Evolutionary conservation across 2,113 vertebrate species (phyloP).

Genomic region (Callocephalon fimbriatum): DNA sequence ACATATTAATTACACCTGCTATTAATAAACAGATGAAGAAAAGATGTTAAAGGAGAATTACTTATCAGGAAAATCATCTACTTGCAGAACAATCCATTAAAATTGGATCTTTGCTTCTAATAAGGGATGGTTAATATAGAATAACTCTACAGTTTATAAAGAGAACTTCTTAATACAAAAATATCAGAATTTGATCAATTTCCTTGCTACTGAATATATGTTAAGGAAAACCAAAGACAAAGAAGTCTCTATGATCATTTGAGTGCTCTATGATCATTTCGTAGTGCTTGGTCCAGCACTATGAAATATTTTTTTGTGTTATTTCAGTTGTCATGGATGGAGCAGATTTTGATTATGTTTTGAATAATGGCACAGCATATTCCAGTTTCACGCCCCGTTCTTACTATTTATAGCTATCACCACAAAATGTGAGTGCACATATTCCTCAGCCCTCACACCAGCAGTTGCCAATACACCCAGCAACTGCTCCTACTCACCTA

Average conservation of each 20-base stretch:
- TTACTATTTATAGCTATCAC: neutral
- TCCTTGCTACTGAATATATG: neutral
- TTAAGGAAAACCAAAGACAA: neutral
- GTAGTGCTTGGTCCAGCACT: neutral
- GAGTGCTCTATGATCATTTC: neutral
- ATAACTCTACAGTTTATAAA: neutral
- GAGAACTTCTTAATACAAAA: neutral
- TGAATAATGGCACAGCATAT: conserved; percentile 2
- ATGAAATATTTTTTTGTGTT: neutral
- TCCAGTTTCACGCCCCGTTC: neutral
- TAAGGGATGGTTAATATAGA: neutral
- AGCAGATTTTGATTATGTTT: neutral
- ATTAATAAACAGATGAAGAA: neutral
- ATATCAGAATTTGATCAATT: neutral
- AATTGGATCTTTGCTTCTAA: neutral
- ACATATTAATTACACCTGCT: neutral
- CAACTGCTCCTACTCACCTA: neutral
- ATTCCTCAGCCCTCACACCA: conserved; percentile 31
- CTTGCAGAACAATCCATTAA: neutral
- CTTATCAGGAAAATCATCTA: neutral
- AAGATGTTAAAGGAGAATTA: neutral
- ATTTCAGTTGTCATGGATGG: neutral
- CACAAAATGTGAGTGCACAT: neutral
- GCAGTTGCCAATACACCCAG: neutral
- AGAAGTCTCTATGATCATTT: neutral